Conservation (phyloP, 2,888 invertebrate genomes). For the Argyresthia goedartella region DNA sequence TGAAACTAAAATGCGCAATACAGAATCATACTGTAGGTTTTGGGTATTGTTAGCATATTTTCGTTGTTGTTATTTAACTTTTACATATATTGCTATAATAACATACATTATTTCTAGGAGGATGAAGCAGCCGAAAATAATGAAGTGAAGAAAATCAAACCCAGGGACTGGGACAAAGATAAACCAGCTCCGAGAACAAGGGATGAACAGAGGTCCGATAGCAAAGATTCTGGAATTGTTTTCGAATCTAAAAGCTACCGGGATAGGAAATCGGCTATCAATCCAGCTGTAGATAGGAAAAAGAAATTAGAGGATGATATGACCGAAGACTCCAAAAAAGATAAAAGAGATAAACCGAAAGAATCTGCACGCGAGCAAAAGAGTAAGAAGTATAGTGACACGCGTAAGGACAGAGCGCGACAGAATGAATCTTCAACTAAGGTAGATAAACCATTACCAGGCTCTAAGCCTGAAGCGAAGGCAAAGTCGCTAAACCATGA, state of each 20-base stretch:
- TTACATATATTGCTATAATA: no score
- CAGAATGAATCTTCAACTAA: conserved; percentile 34
- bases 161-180: conserved; percentile 59
- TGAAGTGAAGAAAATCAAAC: conserved; percentile 60
- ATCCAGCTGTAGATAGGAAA: conserved; percentile 51
- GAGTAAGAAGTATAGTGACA: conserved; percentile 63
- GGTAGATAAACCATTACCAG: conserved; percentile 34
- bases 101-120: conserved; percentile 32
- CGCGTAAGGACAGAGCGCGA: conserved; percentile 56
- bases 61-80: no score
- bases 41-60: no score
- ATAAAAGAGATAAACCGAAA: conserved; percentile 50
- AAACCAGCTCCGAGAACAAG: conserved; percentile 33
- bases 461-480: conserved; percentile 34
- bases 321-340: conserved; percentile 48
- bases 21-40: no score
- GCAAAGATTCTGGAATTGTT: conserved; percentile 38
- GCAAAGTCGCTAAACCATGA: conserved; percentile 44
- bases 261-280: conserved; percentile 44
- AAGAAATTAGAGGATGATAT: conserved; percentile 40
- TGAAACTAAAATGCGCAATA: no score
- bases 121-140: conserved; percentile 50
- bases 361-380: conserved; percentile 58
- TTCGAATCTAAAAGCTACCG: conserved; percentile 56
- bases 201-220: conserved; percentile 42